Evolutionary conservation across 2,888 invertebrate species (phyloP), one percentile per base, ranked within the genome.

Genomic region (Xestia ashworthii): DNA sequence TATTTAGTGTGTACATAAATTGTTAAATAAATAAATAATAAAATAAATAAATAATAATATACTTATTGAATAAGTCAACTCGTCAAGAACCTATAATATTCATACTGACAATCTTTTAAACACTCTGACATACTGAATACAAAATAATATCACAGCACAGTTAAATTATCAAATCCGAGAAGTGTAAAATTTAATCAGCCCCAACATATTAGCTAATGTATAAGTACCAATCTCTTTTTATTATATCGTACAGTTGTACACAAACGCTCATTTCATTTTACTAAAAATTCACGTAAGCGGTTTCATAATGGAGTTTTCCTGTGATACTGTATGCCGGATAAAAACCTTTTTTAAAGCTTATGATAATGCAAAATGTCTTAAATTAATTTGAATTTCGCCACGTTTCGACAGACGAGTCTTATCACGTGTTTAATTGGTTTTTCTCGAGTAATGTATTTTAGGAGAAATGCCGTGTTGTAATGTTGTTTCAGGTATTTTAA

Each of bases 301-400:
- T 89, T 89, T 88, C 82, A 82, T 87, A 90, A 88, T 85, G 84
- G 88, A 86, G 75, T 86, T 89, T 88, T 86, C 86, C 87, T 89
- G 89, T 88, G 89, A 90, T 88, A 90, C 87, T 81, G 86, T 87
- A 85, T 88, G 86, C 89, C 90, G 88, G 85, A 88, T 86, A 85
- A 79, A 85, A 85, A 77, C 85, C 83, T 89, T 90, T 91, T 91
- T 88, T 87, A 89, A 89, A 90, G 88, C 89, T 90, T 90, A 90
- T 90, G 89, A 89, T 87, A 90, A 90, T 91, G 87, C 87, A 74
- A 84, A 88, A 89, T 85, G 79, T 86, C 84, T 90, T 89, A 89
- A 90, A 89, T 89, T 89, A 88, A 90, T 90, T 90, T 89, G 82
- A 86, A 89, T 90, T 89, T 89, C 83, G 79, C 88, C 87, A 86